Percentiles rank a stretch among this genome's conserved stretches.
Conservation (phyloP, 2,888 invertebrate genomes). For the Melanotus villosus region DNA sequence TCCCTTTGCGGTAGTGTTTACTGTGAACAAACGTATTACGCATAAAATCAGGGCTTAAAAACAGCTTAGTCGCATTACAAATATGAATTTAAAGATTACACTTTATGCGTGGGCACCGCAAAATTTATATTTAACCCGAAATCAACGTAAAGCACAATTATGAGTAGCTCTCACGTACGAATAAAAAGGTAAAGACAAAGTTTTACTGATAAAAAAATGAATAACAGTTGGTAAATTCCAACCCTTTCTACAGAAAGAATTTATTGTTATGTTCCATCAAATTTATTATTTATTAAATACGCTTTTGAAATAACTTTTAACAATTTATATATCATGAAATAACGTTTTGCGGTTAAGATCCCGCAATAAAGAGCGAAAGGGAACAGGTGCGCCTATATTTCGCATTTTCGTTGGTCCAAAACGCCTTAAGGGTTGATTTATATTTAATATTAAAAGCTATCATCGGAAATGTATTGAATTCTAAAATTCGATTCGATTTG, state of each 20-base stretch:
- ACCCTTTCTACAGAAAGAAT: slow-evolving; percentile 1
- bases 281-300: slow-evolving; percentile 19
- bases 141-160: slow-evolving; percentile 6
- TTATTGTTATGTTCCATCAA: neutral
- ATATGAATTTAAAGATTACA: slow-evolving; percentile 19
- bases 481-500: slow-evolving; percentile 41
- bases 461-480: slow-evolving; percentile 35
- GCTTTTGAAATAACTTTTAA: slow-evolving; percentile 17
- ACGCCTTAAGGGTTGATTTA: slow-evolving; percentile 41
- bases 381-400: slow-evolving; percentile 35
- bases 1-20: no score
- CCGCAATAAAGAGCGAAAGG: slow-evolving; percentile 25
- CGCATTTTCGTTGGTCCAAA: slow-evolving; percentile 27
- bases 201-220: slow-evolving; percentile 3
- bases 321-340: slow-evolving; percentile 16
- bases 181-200: slow-evolving; percentile 17
- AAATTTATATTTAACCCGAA: slow-evolving; percentile 19
- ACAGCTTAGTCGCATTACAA: slow-evolving; percentile 9
- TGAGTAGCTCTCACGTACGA: slow-evolving; percentile 11
- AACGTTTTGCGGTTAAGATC: slow-evolving; percentile 27
- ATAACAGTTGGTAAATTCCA: neutral
- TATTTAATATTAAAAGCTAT: slow-evolving; percentile 44
- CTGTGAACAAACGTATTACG: slow-evolving; percentile 10
- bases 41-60: slow-evolving; percentile 10
- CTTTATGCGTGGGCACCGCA: slow-evolving; percentile 1